Conservation (phyloP, 1,140 invertebrate species). For the Drosophila ananassae region DNA sequence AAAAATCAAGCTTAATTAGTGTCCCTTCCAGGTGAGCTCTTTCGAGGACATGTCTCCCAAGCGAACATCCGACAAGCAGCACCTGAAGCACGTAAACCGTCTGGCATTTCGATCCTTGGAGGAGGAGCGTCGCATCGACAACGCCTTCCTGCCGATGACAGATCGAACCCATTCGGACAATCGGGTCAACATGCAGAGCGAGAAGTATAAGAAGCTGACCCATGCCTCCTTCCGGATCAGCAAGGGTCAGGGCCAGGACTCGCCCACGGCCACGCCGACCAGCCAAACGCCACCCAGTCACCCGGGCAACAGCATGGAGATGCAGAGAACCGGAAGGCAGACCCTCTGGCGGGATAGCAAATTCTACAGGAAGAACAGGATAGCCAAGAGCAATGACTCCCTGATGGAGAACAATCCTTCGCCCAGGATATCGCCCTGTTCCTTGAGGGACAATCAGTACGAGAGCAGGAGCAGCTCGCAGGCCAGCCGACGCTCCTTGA, state of each 20-base stretch:
- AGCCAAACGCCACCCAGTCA: constrained; percentile 55
- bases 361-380: constrained; percentile 82
- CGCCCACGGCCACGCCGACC: constrained; percentile 45
- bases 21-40: constrained; percentile 66
- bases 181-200: constrained; percentile 80
- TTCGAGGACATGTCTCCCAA: constrained; percentile 83
- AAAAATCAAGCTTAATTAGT: constrained; percentile 34
- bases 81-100: constrained; percentile 80
- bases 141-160: constrained; percentile 78
- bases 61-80: constrained; percentile 54
- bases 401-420: constrained; percentile 78
- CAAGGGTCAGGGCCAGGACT: constrained; percentile 63
- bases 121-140: constrained; percentile 83
- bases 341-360: constrained; percentile 83
- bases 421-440: constrained; percentile 70
- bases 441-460: constrained; percentile 78
- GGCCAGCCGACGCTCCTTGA: constrained; percentile 62
- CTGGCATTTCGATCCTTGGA: constrained; percentile 81
- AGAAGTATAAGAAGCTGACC: constrained; percentile 83
- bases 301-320: constrained; percentile 51
- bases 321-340: constrained; percentile 69
- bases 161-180: constrained; percentile 83
- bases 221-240: constrained; percentile 82
- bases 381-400: constrained; percentile 83
- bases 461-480: constrained; percentile 69